Evolutionary conservation across 1,140 invertebrate genomes (phyloP).

Genomic region (Zaprionus vittiger): DNA sequence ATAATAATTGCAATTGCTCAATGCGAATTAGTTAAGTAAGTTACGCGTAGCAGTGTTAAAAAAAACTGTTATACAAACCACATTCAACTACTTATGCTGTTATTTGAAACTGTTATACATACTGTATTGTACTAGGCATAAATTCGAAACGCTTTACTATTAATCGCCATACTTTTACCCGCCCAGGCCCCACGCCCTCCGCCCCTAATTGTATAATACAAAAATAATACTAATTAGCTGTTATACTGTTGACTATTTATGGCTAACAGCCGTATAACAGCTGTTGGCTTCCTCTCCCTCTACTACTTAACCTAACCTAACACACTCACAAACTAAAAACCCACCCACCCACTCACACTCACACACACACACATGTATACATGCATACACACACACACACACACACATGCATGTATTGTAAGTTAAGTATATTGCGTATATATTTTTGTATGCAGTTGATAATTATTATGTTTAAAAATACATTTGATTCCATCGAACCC

Average conservation of each 20-base stretch:
- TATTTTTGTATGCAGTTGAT: slow-evolving; percentile 70
- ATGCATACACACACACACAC: background rate
- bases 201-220: background rate
- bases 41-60: slow-evolving; percentile 54
- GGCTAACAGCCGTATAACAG: slow-evolving; percentile 41
- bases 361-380: background rate
- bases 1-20: slow-evolving; percentile 48
- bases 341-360: background rate
- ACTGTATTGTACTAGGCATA: slow-evolving; percentile 47
- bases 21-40: slow-evolving; percentile 40
- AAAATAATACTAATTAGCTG: slow-evolving; percentile 18
- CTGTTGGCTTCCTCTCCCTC: slow-evolving; percentile 19
- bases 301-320: slow-evolving; percentile 32
- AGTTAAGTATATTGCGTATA: slow-evolving; percentile 56
- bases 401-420: slow-evolving; percentile 37
- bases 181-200: background rate
- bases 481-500: slow-evolving; percentile 44
- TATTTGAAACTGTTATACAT: slow-evolving; percentile 58
- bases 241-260: slow-evolving; percentile 30
- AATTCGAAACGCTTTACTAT: slow-evolving; percentile 45
- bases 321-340: background rate
- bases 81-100: slow-evolving; percentile 57
- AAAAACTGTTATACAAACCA: slow-evolving; percentile 65
- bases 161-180: slow-evolving; percentile 23
- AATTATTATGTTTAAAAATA: slow-evolving; percentile 51